These are phyloP conservation scores for Pangasius djambal DNA, from an alignment of 2,797 vertebrate species.

Conservation along the genomic window DNA sequence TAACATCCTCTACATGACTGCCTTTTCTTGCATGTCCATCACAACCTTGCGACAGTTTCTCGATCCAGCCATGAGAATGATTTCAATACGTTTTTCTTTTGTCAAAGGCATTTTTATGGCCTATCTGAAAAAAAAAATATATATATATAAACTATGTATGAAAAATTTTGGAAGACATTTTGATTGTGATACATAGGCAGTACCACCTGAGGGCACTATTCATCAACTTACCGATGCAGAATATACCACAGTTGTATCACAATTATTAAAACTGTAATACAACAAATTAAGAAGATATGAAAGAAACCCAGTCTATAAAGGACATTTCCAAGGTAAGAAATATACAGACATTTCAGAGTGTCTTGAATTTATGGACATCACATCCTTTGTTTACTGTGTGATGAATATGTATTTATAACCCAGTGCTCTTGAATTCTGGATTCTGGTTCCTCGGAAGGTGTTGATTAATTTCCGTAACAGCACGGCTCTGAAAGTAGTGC, in stretches of 20 bases:
- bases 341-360: not conserved
- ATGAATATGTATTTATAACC: not conserved
- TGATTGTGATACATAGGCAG: conserved; percentile 13
- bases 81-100: no score
- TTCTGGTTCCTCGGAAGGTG: not conserved
- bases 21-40: no score
- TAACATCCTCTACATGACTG: no score
- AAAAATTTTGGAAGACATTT: no score
- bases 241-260: not conserved
- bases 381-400: not conserved
- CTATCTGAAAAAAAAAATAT: no score
- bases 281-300: not conserved
- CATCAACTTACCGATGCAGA: conserved; percentile 4
- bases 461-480: not conserved
- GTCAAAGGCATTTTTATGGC: no score
- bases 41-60: no score
- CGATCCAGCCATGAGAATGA: no score
- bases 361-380: not conserved
- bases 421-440: not conserved
- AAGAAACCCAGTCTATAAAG: not conserved
- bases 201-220: conserved; percentile 51
- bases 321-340: not conserved
- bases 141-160: no score
- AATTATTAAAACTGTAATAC: not conserved
- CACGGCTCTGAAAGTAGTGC: not conserved